Conservation (phyloP, 2,797 vertebrate species). For the Spondyliosoma cantharus region DNA sequence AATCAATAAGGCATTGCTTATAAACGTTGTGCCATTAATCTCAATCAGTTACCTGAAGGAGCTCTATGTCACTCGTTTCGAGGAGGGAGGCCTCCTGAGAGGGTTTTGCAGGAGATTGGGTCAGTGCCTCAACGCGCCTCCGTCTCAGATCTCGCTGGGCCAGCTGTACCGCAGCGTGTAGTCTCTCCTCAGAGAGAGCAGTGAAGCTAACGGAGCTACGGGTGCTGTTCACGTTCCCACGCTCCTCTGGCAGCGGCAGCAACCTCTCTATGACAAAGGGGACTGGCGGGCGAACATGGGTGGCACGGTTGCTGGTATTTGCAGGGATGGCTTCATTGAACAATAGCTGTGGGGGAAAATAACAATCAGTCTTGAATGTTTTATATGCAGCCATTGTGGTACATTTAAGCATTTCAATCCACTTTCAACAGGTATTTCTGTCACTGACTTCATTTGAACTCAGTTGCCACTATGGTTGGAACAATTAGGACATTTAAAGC, state of each 20-base stretch:
- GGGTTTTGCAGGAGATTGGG: conserved; percentile 43
- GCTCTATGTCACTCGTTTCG: conserved; percentile 59
- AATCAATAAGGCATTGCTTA: background rate
- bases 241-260: conserved; percentile 50
- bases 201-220: conserved; percentile 87
- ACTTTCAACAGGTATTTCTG: background rate
- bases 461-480: background rate
- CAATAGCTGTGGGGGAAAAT: conserved; percentile 84
- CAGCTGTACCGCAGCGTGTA: conserved; percentile 88
- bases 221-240: conserved; percentile 58
- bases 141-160: conserved; percentile 91
- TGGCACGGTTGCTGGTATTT: conserved; percentile 84
- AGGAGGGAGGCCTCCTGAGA: conserved; percentile 47
- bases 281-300: conserved; percentile 82
- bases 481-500: background rate
- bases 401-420: background rate
- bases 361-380: background rate
- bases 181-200: conserved; percentile 90
- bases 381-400: background rate
- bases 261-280: conserved; percentile 94
- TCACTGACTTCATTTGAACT: background rate
- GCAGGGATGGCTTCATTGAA: conserved; percentile 88
- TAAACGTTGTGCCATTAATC: background rate
- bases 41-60: conserved; percentile 62
- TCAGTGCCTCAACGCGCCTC: conserved; percentile 71